Evolutionary conservation across 2,113 vertebrate species (phyloP).

Genomic region (Serinus canaria): DNA sequence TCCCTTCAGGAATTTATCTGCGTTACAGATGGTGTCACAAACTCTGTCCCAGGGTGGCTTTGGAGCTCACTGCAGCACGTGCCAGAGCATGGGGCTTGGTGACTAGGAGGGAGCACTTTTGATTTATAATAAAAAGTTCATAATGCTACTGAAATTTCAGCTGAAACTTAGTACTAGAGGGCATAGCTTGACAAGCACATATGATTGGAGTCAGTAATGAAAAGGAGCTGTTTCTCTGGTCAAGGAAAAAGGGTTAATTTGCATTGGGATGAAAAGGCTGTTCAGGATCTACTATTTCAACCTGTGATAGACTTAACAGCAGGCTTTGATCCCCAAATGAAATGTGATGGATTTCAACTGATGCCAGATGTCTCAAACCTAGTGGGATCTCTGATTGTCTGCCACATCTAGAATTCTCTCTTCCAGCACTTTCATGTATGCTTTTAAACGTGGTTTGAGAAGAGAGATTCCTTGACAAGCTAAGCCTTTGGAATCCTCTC

Average conservation of each 20-base stretch:
- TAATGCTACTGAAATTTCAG: background rate
- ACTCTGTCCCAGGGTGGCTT: background rate
- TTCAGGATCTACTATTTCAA: conserved; percentile 61
- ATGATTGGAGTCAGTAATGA: conserved; percentile 5
- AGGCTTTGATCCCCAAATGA: conserved; percentile 75
- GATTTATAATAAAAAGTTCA: background rate
- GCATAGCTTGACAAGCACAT: background rate
- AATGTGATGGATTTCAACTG: conserved; percentile 77
- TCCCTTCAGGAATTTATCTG: background rate
- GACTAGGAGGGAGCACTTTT: background rate
- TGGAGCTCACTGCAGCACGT: background rate
- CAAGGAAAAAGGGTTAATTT: conserved; percentile 53
- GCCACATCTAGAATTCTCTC: conserved; percentile 66
- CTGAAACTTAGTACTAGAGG: background rate
- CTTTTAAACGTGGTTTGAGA: conserved; percentile 62
- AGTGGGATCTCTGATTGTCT: conserved; percentile 72
- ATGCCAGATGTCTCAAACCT: conserved; percentile 78
- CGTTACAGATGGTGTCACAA: background rate
- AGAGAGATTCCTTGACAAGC: conserved; percentile 68
- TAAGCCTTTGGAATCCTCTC: conserved; percentile 62
- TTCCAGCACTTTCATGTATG: conserved; percentile 72
- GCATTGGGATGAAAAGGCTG: conserved; percentile 57
- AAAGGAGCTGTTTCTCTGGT: conserved; percentile 51
- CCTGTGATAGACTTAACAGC: conserved; percentile 59
- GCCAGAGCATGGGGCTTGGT: background rate